A percentile compares a stretch with the other conserved stretches of the same genome.
Evolutionary conservation across 2,888 invertebrate species (phyloP).

Genomic region (Heliconius ethilla): DNA sequence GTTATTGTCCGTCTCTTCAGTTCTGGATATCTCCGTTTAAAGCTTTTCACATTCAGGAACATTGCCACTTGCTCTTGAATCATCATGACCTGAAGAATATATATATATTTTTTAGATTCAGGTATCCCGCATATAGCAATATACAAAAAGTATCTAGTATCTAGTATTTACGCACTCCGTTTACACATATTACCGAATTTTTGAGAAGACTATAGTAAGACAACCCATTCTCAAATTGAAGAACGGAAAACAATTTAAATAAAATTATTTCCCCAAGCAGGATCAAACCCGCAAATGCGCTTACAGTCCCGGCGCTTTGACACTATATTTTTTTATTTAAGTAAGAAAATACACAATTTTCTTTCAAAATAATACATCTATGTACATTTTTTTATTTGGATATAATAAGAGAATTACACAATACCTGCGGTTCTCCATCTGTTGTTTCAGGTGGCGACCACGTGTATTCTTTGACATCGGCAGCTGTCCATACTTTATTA

Average conservation of each 20-base stretch:
- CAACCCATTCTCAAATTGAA: background rate
- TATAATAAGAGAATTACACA: conserved; percentile 13
- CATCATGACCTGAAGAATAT: conserved; percentile 88
- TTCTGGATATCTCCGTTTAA: conserved; percentile 97
- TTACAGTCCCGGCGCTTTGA: background rate
- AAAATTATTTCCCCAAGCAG: background rate
- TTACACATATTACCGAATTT: no score
- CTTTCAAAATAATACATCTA: background rate
- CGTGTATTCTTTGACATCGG: conserved; percentile 95
- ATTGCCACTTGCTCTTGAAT: conserved; percentile 98
- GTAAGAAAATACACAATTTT: background rate
- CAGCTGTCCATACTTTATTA: conserved; percentile 87
- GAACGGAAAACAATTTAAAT: background rate
- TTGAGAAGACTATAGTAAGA: no score
- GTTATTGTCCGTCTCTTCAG: conserved; percentile 88
- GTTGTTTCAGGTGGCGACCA: conserved; percentile 87
- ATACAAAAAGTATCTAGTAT: background rate
- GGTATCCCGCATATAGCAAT: background rate
- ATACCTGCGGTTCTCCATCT: conserved; percentile 67
- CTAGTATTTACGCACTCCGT: no score
- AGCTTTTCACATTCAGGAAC: conserved; percentile 96
- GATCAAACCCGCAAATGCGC: background rate
- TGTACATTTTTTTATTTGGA: background rate
- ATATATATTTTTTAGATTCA: background rate
- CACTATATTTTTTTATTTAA: background rate